phyloP scores from a whole-genome alignment of 2,888 invertebrate genomes.

The Lasioglossum morio region DNA sequence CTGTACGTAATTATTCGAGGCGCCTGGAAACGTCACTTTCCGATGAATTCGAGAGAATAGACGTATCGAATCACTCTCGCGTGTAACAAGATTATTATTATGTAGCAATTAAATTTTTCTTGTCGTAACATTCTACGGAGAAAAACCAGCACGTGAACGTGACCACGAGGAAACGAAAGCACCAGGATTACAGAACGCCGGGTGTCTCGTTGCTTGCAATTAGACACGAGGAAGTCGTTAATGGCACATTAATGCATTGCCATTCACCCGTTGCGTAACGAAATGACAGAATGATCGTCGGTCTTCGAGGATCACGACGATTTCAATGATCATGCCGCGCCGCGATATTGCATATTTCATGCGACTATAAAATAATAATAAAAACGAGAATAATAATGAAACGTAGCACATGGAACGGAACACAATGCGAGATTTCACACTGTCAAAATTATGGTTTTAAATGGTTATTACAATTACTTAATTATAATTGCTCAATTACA shows the following conservation, averaged over 20 bases:
- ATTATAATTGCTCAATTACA: not conserved
- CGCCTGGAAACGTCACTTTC: not conserved
- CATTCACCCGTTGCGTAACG: constrained; percentile 31
- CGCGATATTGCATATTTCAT: not conserved
- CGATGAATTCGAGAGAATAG: not conserved
- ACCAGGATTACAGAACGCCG: not conserved
- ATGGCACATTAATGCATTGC: constrained; percentile 22
- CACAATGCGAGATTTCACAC: not conserved
- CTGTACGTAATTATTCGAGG: not conserved
- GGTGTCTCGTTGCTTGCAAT: constrained; percentile 13
- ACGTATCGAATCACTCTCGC: not conserved
- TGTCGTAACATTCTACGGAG: not conserved
- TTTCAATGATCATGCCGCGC: not conserved
- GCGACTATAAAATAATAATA: not conserved
- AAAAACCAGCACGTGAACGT: constrained; percentile 12
- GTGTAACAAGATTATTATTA: not conserved
- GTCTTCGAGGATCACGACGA: constrained; percentile 4
- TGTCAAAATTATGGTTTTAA: not conserved
- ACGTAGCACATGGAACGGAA: not conserved
- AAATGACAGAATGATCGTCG: constrained; percentile 19
- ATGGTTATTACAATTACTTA: not conserved
- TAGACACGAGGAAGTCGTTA: constrained; percentile 25
- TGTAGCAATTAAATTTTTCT: not conserved
- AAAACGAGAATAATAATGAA: not conserved
- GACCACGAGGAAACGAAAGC: constrained; percentile 15